Base-by-base conservation (phyloP, 1,140 invertebrate genomes). In the Drosophila watanabei region DNA sequence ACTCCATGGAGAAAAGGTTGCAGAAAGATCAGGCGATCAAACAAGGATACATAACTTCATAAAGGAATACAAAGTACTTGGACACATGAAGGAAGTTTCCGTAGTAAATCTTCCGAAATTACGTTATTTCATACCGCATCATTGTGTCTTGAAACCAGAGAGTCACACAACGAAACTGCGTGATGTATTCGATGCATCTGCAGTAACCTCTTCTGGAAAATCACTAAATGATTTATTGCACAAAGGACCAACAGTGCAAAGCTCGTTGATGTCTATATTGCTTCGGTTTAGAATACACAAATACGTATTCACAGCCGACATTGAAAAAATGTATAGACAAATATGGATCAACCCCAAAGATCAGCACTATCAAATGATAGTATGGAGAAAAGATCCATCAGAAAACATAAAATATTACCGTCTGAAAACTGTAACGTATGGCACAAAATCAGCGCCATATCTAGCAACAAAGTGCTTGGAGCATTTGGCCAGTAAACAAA, bases 31-130 rank as follows among this genome's bases (percentile, higher is more conserved):
- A n/a, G n/a, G n/a, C n/a, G n/a, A n/a, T n/a, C n/a, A n/a, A n/a
- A n/a, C n/a, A n/a, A n/a, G n/a, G n/a, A n/a, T n/a, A n/a, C n/a
- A n/a, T n/a, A n/a, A n/a, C n/a, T n/a, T n/a, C n/a, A n/a, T n/a
- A n/a, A n/a, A n/a, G n/a, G n/a, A n/a, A n/a, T n/a, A n/a, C n/a
- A n/a, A n/a, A n/a, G n/a, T n/a, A n/a, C n/a, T n/a, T 20, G 79
- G 79, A 9, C 92, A 94, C 52, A 92, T 93, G 86, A 72, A 79
- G 52, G 66, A 82, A 57, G 48, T 65, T 24, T 9, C 20, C 11
- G 14, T 14, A 7, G 13, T 46, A 20, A 46, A 20, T 13, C 11
- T 13, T 5, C 18, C 11, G 20, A 46, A 11, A 6, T 10, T 10
- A 10, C 18, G 20, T 5, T 20, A 45, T 2, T 45, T 20, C 20